phyloP scores from a whole-genome alignment of 2,888 invertebrate genomes.

The Drosophila histrio region DNA sequence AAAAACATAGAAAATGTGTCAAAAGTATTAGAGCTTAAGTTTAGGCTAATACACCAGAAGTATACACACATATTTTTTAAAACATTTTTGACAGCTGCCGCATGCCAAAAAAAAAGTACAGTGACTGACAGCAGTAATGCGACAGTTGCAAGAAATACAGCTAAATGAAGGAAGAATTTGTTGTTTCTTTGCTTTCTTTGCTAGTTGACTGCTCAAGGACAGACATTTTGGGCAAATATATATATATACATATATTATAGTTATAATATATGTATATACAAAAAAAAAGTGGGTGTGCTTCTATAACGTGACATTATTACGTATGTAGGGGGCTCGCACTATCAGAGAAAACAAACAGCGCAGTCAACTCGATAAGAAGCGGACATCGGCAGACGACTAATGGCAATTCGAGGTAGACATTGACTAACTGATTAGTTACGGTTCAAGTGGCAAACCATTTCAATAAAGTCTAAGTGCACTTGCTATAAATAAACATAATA shows the following conservation, averaged over 20 bases:
- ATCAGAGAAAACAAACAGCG: constrained; percentile 27
- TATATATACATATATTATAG: background rate
- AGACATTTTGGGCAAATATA: background rate
- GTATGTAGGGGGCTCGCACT: constrained; percentile 21
- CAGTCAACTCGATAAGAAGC: constrained; percentile 37
- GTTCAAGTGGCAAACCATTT: constrained; percentile 3
- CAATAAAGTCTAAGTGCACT: constrained; percentile 18
- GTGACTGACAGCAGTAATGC: background rate
- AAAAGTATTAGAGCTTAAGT: constrained; percentile 8
- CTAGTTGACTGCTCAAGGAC: constrained; percentile 19
- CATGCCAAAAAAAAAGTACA: constrained; percentile 8
- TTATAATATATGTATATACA: background rate
- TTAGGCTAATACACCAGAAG: constrained; percentile 12
- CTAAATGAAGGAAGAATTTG: background rate
- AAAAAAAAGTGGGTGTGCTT: constrained; percentile 40
- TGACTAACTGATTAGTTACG: constrained; percentile 22
- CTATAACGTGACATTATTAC: background rate
- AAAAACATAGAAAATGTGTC: constrained; percentile 14
- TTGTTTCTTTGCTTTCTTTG: background rate
- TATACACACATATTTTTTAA: background rate
- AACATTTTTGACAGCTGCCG: background rate
- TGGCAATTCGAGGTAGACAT: constrained; percentile 5
- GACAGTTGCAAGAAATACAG: background rate
- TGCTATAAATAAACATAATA: constrained; percentile 2
- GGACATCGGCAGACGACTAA: constrained; percentile 19